Base-by-base conservation (phyloP, 2,888 invertebrate genomes). In the Syritta pipiens region DNA sequence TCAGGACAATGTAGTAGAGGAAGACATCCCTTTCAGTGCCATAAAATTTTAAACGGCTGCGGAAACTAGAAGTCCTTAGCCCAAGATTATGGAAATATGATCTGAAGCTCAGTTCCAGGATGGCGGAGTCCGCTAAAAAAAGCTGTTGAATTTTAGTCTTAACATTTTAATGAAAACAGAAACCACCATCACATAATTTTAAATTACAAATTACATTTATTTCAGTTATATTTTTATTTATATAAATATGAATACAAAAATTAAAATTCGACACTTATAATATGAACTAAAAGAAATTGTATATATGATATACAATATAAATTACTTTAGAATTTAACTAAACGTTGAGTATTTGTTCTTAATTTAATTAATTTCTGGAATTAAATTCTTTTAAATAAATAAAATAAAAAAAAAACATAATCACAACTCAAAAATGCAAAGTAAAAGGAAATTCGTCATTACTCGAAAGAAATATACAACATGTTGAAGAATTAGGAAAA, bases 121-220 rank as follows among this genome's bases (percentile, higher is more conserved):
- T 1, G 7, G 10, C 12, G 37, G 17, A 12, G 37, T 12, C 0
- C 6, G n/a, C 5, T 24, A 42, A 14, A 46, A 35, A 48, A 2
- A 19, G n/a, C n/a, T n/a, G n/a, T n/a, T n/a, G n/a, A n/a, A n/a
- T n/a, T n/a, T n/a, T n/a, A n/a, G n/a, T n/a, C n/a, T n/a, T n/a
- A n/a, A n/a, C n/a, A n/a, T n/a, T n/a, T n/a, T n/a, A n/a, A n/a
- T n/a, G n/a, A n/a, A n/a, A n/a, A n/a, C n/a, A n/a, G 40, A 24
- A 4, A 22, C 9, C 7, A 10, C 1, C 6, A 14, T n/a, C 1
- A 6, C 6, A n/a, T 42, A 1, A 1, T 46, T 71, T 77, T 77
- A 9, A 77, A 71, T 77, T 77, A 71, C 72, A 71, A 72, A 77
- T 77, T 77, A 77, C 77, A 77, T 77, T 72, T 77, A 77, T 77